A percentile compares a stretch with the other conserved stretches of the same genome.
Evolutionary conservation across 2,113 vertebrate species (phyloP).

Genomic region (Charina bottae): DNA sequence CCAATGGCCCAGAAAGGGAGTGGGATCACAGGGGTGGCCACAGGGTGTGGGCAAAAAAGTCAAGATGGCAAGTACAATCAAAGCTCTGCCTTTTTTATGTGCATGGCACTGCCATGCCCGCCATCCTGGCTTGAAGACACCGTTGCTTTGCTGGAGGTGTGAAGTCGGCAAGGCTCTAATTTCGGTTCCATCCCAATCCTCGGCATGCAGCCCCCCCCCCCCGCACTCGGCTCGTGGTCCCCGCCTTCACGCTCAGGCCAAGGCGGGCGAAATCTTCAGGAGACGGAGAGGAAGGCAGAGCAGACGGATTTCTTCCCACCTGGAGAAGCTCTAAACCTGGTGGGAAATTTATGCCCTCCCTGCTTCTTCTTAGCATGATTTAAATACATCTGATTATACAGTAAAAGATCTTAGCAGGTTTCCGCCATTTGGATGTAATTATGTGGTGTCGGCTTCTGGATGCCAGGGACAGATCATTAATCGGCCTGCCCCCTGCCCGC

Average conservation of each 20-base stretch:
- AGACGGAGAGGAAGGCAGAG: slow-evolving; percentile 28
- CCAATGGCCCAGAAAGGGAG: no score
- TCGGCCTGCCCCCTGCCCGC: neutral
- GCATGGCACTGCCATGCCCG: no score
- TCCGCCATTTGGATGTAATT: slow-evolving; percentile 11
- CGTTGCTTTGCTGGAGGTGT: no score
- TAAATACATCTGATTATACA: slow-evolving; percentile 9
- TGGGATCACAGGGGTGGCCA: no score
- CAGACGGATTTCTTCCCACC: slow-evolving; percentile 8
- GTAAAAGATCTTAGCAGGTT: slow-evolving; percentile 26
- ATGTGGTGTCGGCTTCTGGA: neutral
- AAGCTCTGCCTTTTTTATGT: no score
- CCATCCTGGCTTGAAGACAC: no score
- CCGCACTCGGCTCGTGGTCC: rapidly evolving
- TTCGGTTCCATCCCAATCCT: no score
- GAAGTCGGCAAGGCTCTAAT: no score
- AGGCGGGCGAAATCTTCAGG: slow-evolving; percentile 29
- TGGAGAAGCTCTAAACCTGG: slow-evolving; percentile 37
- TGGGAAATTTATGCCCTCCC: slow-evolving; percentile 39
- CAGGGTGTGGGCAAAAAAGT: no score
- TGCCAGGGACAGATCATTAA: slow-evolving; percentile 23
- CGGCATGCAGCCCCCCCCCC: no score
- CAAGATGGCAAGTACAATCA: no score
- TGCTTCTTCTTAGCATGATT: slow-evolving; percentile 31
- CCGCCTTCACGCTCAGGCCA: neutral